Base-by-base conservation (phyloP, 2,797 vertebrate species). In the Loriculus beryllinus region DNA sequence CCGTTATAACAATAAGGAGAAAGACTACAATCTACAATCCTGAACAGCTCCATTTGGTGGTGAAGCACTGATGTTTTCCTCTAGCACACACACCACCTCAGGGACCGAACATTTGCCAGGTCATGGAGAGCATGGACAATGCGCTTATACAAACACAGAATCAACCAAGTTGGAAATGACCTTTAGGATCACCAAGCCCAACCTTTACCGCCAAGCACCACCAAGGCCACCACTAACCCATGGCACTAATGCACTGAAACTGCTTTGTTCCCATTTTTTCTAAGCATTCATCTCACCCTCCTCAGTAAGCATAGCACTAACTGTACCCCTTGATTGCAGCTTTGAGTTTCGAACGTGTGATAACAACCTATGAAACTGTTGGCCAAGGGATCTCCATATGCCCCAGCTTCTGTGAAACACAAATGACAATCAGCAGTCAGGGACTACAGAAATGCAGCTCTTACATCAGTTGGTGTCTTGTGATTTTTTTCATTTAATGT, bases 321-420 rank as follows among this genome's bases (percentile, higher is more conserved):
- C 76, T 54, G 72, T 31, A 79, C 76, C 54, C 59, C 77, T 86
- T 82, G 93, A 85, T 48, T 92, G 94, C 19, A 93, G 77, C 82
- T 83, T 86, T 92, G 86, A 88, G 93, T 96, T 96, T 60, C 81
- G 92, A 95, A 88, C 20, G 72, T 1, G 22, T 49, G 92, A 86
- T 76, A 91, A 88, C 16, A 65, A 95, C 64, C 91, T 70, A 31
- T 1, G 3, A 80, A 79, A 68, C 49, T 5, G 23, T 1, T 52
- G 48, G 69, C 37, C 71, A 29, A 88, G 77, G 37, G 67, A 57
- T 91, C 74, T 71, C 1, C 1, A 11, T 57, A 60, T 48, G 80
- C 56, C 33, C 56, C 40, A 72, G 56, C 40, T 80, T 59, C n/a
- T 39, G 23, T n/a, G n/a, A 85, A 56, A 81, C 10, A 6, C 60